Evolutionary conservation across 2,888 invertebrate species (phyloP), one percentile per base, ranked within the genome.

Genomic region (Caenorhabditis japonica): DNA sequence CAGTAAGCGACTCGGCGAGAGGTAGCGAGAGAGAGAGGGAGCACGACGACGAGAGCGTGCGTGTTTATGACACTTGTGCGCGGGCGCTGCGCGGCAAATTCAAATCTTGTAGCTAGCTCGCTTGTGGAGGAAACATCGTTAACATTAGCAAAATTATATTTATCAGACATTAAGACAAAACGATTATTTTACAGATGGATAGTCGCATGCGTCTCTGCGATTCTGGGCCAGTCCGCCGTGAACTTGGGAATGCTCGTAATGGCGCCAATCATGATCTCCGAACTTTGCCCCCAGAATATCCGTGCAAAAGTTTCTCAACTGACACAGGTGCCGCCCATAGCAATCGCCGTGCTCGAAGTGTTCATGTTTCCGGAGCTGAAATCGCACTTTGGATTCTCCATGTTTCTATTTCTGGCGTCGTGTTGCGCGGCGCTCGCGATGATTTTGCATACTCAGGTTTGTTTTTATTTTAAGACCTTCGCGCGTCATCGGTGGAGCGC

Each of bases 231-330:
- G 44, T 71, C 75, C 7, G 83, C 84, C 10, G 43, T 75, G 17
- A 85, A 80, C 56, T 64, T 85, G 64, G 85, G 85, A 15, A 75
- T 84, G 12, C 46, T 83, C 8, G 79, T 81, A 7, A 81, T 85
- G 80, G 80, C 82, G 3, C 81, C 84, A 19, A 84, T 85, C 41
- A 73, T 85, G 55, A 74, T 84, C 10, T 80, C 83, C 4, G 85
- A 85, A 59, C 44, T 85, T 53, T 82, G 81, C 38, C 84, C 85
- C 12, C 83, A 83, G 52, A 79, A 83, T 38, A 83, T 84, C 1
- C 49, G 84, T 8, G 82, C 84, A 3, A 75, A 71, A 2, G 79
- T 82, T 27, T 73, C 76, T 4, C 80, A 80, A 64, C 70, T 79
- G 15, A 78, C 81, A n/a, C 83, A 84, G 76, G 77, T 83, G 5